Evolutionary conservation across 2,113 vertebrate species (phyloP).

Genomic region (Todiramphus saurophagus): DNA sequence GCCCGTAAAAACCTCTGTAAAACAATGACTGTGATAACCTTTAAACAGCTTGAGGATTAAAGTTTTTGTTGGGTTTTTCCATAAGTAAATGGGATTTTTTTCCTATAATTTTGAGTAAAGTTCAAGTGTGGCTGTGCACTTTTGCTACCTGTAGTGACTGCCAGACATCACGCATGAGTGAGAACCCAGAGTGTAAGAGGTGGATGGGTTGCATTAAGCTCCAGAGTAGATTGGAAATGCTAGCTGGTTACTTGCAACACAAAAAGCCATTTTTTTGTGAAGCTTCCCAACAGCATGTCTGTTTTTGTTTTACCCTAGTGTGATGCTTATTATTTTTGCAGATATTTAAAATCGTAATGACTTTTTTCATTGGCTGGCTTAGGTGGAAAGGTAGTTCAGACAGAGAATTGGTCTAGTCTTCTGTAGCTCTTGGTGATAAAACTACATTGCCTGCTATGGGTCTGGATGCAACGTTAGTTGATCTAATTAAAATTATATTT

Average conservation of each 20-base stretch:
- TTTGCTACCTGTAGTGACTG: not conserved
- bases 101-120: not conserved
- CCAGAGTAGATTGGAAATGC: not conserved
- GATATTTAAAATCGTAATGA: not conserved
- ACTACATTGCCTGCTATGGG: not conserved
- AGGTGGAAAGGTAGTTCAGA: not conserved
- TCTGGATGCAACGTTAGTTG: not conserved
- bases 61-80: not conserved
- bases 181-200: not conserved
- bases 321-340: not conserved
- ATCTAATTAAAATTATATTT: not conserved
- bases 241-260: not conserved
- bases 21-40: not conserved
- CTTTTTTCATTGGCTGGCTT: not conserved
- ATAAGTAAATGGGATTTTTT: not conserved
- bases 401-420: not conserved
- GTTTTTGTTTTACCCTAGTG: not conserved
- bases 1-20: not conserved
- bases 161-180: accelerated
- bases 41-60: not conserved
- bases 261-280: not conserved
- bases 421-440: not conserved
- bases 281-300: not conserved
- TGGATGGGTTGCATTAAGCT: not conserved
- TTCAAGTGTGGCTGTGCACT: not conserved